Percentiles rank a stretch among this genome's conserved stretches.
Conservation (phyloP, 2,888 invertebrate genomes). For the Idaea biselata region DNA sequence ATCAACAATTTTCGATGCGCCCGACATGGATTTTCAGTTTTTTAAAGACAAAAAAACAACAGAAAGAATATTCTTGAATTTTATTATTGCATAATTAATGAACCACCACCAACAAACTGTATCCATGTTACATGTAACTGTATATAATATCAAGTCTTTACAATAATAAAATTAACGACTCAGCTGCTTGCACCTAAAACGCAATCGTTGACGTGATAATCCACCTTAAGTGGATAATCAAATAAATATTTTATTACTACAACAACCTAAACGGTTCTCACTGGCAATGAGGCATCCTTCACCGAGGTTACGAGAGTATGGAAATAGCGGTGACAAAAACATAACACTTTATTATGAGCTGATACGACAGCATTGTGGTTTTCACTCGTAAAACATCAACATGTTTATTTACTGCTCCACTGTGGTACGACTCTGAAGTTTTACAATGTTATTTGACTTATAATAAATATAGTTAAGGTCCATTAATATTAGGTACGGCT, state of each 20-base stretch:
- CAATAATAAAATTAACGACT: too few species aligned
- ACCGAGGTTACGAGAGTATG: constrained; percentile 9
- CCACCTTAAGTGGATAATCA: too few species aligned
- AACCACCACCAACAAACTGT: too few species aligned
- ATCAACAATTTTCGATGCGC: too few species aligned
- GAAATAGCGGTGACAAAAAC: constrained; percentile 16
- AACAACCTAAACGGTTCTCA: neutral
- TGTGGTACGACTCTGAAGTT: neutral
- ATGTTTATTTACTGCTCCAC: neutral
- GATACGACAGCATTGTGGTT: neutral
- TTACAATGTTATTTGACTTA: neutral
- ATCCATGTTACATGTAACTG: too few species aligned
- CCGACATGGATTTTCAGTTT: too few species aligned
- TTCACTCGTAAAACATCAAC: neutral
- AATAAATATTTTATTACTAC: neutral
- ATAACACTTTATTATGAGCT: neutral
- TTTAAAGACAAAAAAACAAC: too few species aligned
- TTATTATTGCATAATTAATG: too few species aligned
- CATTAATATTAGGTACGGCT: neutral
- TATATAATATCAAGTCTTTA: too few species aligned
- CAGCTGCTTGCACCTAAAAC: too few species aligned
- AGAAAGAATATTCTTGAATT: too few species aligned
- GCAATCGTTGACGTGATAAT: too few species aligned
- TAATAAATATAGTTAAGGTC: neutral
- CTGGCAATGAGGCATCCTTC: neutral